These are phyloP conservation scores for Cheilosia impressa DNA, from an alignment of 2,888 invertebrate species.

Conservation along the genomic window DNA sequence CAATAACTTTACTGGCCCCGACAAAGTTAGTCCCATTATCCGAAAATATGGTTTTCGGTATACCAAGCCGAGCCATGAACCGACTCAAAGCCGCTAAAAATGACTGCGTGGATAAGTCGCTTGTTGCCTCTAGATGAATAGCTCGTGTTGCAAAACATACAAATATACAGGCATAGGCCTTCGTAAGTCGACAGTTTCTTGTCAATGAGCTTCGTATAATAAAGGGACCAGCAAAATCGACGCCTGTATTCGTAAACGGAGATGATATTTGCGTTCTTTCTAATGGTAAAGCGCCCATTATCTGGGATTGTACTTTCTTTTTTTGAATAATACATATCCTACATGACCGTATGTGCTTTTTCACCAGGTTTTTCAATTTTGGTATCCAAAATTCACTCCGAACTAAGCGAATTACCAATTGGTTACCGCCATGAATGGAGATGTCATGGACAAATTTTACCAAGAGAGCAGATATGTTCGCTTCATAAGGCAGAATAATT, in stretches of 20 bases:
- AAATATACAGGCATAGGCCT: slow-evolving; percentile 24
- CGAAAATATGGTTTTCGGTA: too few relatives aligned
- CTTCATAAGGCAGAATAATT: slow-evolving; percentile 10
- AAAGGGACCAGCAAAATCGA: slow-evolving; percentile 21
- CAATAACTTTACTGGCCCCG: too few relatives aligned
- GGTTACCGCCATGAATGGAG: slow-evolving; percentile 12
- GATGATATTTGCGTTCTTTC: neutral
- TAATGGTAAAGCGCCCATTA: slow-evolving; percentile 11
- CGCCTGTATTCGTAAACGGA: slow-evolving; percentile 11
- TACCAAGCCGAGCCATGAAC: too few relatives aligned
- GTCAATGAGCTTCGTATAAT: slow-evolving; percentile 26
- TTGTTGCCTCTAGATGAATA: too few relatives aligned
- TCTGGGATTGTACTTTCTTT: slow-evolving; percentile 5
- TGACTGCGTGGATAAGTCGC: too few relatives aligned
- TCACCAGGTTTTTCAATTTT: neutral
- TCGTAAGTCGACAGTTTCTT: slow-evolving; percentile 24
- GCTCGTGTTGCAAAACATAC: slow-evolving; percentile 23
- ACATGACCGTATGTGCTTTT: slow-evolving; percentile 17
- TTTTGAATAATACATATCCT: slow-evolving; percentile 1
- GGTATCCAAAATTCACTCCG: slow-evolving; percentile 24
- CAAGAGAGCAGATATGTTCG: neutral
- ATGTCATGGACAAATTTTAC: neutral
- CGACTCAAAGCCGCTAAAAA: too few relatives aligned
- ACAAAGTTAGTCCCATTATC: too few relatives aligned
- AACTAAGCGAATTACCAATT: slow-evolving; percentile 6